Percentiles rank a stretch among this genome's conserved stretches.
These are phyloP conservation scores for Ceyx melanurus DNA, from an alignment of 2,113 vertebrate species.

Conservation along the genomic window DNA sequence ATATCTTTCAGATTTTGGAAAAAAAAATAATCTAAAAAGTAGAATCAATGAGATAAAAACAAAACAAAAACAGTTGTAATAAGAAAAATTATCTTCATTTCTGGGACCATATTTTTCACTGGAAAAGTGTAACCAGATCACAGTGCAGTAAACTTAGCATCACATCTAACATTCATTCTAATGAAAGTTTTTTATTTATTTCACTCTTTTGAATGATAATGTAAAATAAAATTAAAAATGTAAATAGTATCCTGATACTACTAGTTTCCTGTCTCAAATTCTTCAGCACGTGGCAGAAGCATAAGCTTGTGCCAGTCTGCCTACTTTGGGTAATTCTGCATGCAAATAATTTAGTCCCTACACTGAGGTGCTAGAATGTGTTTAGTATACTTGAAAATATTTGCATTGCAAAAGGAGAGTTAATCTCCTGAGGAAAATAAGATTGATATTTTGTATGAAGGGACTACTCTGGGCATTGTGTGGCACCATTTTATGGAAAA, in stretches of 20 bases:
- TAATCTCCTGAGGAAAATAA: constrained; percentile 77
- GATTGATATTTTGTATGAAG: constrained; percentile 76
- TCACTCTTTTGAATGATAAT: constrained; percentile 74
- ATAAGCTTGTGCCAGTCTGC: constrained; percentile 84
- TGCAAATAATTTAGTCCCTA: constrained; percentile 84
- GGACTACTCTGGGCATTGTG: constrained; percentile 41
- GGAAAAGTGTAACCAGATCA: constrained; percentile 32
- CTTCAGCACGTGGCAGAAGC: constrained; percentile 81
- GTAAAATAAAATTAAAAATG: constrained; percentile 80
- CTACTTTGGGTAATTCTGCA: constrained; percentile 82
- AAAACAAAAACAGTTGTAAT: neutral
- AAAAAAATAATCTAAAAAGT: neutral
- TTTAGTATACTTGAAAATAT: constrained; percentile 87
- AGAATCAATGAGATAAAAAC: neutral
- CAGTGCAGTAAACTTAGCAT: constrained; percentile 44
- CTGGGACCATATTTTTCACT: constrained; percentile 5
- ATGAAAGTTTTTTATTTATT: constrained; percentile 71
- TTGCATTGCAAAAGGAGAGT: constrained; percentile 82
- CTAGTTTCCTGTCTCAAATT: constrained; percentile 80
- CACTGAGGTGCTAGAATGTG: constrained; percentile 83
- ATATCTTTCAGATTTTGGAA: neutral
- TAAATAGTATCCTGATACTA: constrained; percentile 80
- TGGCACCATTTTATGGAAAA: constrained; percentile 48
- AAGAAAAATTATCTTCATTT: constrained; percentile 16
- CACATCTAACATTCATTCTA: constrained; percentile 72